phyloP scores from a whole-genome alignment of 2,113 vertebrate genomes.

The Hemichromis elongatus region DNA sequence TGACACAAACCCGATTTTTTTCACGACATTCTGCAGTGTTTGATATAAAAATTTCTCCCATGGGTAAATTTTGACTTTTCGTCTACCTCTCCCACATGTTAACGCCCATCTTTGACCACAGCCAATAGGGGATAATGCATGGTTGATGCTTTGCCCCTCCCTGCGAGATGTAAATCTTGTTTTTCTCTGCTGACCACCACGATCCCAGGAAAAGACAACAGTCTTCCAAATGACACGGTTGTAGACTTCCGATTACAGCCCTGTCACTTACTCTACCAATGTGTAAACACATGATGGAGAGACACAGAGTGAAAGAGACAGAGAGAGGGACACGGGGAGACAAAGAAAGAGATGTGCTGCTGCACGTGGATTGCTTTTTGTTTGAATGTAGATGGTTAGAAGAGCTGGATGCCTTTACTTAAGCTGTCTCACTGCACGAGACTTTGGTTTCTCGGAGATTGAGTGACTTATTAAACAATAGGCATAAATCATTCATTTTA shows the following conservation, averaged over 20 bases:
- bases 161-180: conserved; percentile 67
- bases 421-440: conserved; percentile 8
- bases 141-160: conserved; percentile 57
- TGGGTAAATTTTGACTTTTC: background rate
- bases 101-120: conserved; percentile 57
- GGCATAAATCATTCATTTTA: background rate
- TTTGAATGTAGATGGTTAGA: conserved; percentile 48
- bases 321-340: background rate
- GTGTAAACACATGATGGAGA: conserved; percentile 58
- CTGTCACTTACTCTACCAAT: conserved; percentile 61
- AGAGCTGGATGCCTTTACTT: conserved; percentile 19
- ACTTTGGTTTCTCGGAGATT: background rate
- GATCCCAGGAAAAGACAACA: conserved; percentile 71
- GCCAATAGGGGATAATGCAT: conserved; percentile 62
- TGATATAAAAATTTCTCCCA: conserved; percentile 13
- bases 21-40: background rate
- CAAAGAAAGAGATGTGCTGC: background rate
- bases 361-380: conserved; percentile 42
- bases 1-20: background rate
- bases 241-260: conserved; percentile 76
- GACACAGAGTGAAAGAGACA: background rate
- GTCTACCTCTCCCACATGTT: conserved; percentile 38
- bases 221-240: conserved; percentile 73
- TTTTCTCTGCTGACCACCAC: conserved; percentile 66
- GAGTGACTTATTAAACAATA: background rate